Evolutionary conservation across 2,888 invertebrate genomes (phyloP).

Genomic region (Argyresthia goedartella): DNA sequence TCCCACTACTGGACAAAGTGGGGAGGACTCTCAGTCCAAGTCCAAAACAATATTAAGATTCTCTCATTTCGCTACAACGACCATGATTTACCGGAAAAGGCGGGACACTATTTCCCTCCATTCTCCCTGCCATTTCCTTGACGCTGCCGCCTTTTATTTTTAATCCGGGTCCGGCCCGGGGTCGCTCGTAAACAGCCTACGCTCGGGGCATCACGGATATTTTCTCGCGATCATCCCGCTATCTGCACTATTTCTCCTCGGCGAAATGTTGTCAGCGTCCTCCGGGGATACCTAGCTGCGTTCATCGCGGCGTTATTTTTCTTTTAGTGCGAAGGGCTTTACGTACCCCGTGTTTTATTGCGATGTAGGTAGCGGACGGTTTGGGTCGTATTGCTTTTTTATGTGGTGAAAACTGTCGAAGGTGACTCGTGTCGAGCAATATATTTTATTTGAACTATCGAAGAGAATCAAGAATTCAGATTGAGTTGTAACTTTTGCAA

Average conservation of each 20-base stretch:
- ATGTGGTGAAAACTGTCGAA: not conserved
- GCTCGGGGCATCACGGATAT: slow-evolving; percentile 48
- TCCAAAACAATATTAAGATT: not conserved
- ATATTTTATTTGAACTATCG: not conserved
- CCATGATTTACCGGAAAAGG: not conserved
- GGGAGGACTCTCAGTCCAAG: not conserved
- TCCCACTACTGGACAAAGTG: not conserved
- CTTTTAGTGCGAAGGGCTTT: not conserved
- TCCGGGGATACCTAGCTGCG: not conserved
- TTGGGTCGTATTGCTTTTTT: too few relatives aligned
- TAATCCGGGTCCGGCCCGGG: slow-evolving; percentile 35
- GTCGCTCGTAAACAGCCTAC: slow-evolving; percentile 39
- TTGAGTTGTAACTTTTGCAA: too few relatives aligned
- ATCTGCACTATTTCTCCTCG: slow-evolving; percentile 20
- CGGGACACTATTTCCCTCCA: not conserved
- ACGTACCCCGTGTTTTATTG: not conserved
- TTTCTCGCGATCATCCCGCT: slow-evolving; percentile 54
- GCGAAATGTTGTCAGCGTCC: not conserved
- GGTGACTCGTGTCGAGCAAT: not conserved
- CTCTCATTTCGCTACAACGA: not conserved
- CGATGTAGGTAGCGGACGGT: not conserved
- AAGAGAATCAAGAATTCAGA: not conserved
- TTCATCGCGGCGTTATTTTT: not conserved
- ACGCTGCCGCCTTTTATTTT: slow-evolving; percentile 31
- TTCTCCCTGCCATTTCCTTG: not conserved